These are phyloP conservation scores for Lepidocyrtinus sp. DNA, from an alignment of 2,888 invertebrate genomes.

Conservation along the genomic window DNA sequence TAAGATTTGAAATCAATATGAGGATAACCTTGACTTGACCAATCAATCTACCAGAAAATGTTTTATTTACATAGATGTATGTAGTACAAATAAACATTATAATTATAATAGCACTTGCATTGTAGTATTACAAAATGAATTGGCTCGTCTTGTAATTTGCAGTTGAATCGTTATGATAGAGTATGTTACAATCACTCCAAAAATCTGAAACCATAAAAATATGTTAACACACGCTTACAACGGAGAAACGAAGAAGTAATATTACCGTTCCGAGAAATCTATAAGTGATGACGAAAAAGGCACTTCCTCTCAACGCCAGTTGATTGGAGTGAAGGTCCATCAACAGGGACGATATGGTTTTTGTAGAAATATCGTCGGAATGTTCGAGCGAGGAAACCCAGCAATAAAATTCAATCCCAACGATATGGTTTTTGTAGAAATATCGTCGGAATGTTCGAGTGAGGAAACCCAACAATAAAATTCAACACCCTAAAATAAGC, in stretches of 20 bases:
- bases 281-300: slow-evolving; percentile 59
- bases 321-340: slow-evolving; percentile 60
- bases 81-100: too few species aligned
- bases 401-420: slow-evolving; percentile 60
- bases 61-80: too few species aligned
- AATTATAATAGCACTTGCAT: too few species aligned
- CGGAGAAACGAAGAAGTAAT: background rate
- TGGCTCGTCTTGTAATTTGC: slow-evolving; percentile 52
- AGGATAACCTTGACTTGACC: too few species aligned
- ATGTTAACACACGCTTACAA: background rate
- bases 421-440: slow-evolving; percentile 45
- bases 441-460: slow-evolving; percentile 43
- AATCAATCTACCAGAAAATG: too few species aligned
- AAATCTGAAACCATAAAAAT: slow-evolving; percentile 40
- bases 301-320: slow-evolving; percentile 56
- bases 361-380: slow-evolving; percentile 38
- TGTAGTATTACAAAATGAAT: too few species aligned
- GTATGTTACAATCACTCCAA: slow-evolving; percentile 61
- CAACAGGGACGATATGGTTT: slow-evolving; percentile 47
- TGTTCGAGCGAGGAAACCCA: slow-evolving; percentile 59
- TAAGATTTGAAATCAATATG: too few species aligned
- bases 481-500: too few species aligned
- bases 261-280: slow-evolving; percentile 62
- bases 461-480: slow-evolving; percentile 62
- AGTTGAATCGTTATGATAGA: slow-evolving; percentile 61